phyloP scores from a whole-genome alignment of 2,113 vertebrate genomes.

The Etia nguti region DNA sequence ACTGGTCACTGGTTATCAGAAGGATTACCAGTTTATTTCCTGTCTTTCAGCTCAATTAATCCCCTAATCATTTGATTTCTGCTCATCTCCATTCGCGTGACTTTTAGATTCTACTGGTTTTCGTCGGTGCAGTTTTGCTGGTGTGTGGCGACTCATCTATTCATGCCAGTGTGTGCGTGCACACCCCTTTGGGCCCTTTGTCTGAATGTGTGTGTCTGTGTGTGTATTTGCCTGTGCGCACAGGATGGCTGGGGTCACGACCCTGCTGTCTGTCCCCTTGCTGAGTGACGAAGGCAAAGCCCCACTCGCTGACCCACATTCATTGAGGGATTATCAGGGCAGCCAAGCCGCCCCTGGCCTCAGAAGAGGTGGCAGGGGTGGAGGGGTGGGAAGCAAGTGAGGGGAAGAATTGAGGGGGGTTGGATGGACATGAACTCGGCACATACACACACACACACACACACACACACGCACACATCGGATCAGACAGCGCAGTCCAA shows the following conservation, averaged over 20 bases:
- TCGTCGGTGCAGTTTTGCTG: background rate
- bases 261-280: slow-evolving; percentile 58
- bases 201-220: background rate
- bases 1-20: background rate
- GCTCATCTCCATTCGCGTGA: background rate
- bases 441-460: background rate
- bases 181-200: slow-evolving; percentile 8
- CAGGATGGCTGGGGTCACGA: slow-evolving; percentile 33
- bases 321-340: slow-evolving; percentile 56
- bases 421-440: slow-evolving; percentile 7
- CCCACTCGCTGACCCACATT: slow-evolving; percentile 66
- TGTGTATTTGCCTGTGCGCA: background rate
- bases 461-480: background rate
- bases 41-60: background rate
- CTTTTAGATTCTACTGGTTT: background rate
- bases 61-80: background rate
- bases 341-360: slow-evolving; percentile 45
- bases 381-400: background rate
- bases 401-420: background rate
- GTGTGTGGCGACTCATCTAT: background rate
- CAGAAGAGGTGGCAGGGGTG: background rate
- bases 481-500: background rate
- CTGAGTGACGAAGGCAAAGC: slow-evolving; percentile 58
- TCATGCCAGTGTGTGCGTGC: background rate
- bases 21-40: background rate